Conservation (phyloP, 92 coral and sea anemone species). For the Muricea muricata region DNA sequence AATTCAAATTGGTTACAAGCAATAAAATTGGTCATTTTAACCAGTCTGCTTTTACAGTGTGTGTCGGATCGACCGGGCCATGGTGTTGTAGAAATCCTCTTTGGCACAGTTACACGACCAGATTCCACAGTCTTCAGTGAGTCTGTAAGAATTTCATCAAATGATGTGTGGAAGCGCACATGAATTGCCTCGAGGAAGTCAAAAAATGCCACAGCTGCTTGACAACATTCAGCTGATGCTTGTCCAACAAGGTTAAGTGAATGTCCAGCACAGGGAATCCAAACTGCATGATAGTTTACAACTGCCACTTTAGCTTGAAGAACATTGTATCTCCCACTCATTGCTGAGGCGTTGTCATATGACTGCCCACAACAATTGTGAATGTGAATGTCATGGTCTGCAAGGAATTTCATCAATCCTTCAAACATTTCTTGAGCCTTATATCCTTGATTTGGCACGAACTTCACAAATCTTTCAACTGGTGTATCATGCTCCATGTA, state of each 20-base stretch:
- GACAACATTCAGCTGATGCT: conserved; percentile 29
- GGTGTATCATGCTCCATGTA: not conserved
- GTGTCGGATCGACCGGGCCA: not conserved
- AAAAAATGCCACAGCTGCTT: conserved; percentile 33
- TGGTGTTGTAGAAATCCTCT: not conserved
- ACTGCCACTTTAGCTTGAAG: conserved; percentile 23
- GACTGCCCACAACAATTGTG: conserved; percentile 16
- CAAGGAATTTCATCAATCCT: conserved; percentile 25
- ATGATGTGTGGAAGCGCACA: conserved; percentile 19
- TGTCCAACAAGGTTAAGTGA: conserved; percentile 30
- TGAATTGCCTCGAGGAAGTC: conserved; percentile 20
- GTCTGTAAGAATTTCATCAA: conserved; percentile 18
- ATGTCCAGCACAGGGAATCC: conserved; percentile 23
- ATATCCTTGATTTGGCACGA: conserved; percentile 18
- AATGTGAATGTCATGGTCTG: conserved; percentile 21
- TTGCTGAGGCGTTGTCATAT: conserved; percentile 29
- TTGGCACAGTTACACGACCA: conserved; percentile 3
- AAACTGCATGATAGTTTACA: conserved; percentile 16
- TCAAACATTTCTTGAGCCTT: conserved; percentile 32
- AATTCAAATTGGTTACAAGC: too few species aligned
- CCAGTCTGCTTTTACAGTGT: too few species aligned
- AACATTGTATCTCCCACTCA: conserved; percentile 20
- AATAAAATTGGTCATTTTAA: too few species aligned
- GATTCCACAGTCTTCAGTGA: conserved; percentile 25
- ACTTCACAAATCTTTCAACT: not conserved